Evolutionary conservation across 2,113 vertebrate genomes (phyloP).

Genomic region (Nycticebus coucang): DNA sequence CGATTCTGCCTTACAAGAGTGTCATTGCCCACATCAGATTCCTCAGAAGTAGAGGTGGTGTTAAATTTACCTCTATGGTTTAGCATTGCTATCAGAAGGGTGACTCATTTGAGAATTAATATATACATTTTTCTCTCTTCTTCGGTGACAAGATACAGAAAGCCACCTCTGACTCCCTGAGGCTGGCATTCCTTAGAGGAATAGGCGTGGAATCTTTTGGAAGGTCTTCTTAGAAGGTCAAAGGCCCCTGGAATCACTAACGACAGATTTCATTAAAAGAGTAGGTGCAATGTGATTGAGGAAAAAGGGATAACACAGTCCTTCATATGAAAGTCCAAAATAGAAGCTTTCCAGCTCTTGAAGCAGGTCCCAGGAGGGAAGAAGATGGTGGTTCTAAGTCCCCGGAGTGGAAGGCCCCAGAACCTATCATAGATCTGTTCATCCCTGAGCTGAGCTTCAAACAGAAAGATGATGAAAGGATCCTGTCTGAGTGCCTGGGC

Average conservation of each 20-base stretch:
- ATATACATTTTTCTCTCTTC: neutral
- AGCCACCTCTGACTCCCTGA: neutral
- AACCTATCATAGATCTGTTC: neutral
- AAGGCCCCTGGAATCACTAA: neutral
- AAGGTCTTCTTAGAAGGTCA: neutral
- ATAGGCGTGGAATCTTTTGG: neutral
- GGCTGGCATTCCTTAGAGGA: neutral
- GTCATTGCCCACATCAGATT: neutral
- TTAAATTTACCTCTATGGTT: neutral
- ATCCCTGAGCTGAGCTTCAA: neutral
- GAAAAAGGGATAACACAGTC: neutral
- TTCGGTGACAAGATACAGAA: conserved; percentile 8
- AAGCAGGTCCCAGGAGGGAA: neutral
- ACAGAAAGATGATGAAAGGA: neutral
- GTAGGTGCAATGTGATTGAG: neutral
- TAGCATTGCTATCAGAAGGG: neutral
- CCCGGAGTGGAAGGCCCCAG: neutral
- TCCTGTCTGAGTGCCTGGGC: neutral
- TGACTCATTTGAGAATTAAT: neutral
- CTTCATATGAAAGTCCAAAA: neutral
- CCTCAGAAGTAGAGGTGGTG: neutral
- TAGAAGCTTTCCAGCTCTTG: neutral
- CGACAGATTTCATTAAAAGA: neutral
- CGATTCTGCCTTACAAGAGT: neutral
- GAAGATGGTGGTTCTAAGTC: neutral